These are phyloP conservation scores for Theretra japonica DNA, from an alignment of 2,888 invertebrate genomes.

Conservation along the genomic window DNA sequence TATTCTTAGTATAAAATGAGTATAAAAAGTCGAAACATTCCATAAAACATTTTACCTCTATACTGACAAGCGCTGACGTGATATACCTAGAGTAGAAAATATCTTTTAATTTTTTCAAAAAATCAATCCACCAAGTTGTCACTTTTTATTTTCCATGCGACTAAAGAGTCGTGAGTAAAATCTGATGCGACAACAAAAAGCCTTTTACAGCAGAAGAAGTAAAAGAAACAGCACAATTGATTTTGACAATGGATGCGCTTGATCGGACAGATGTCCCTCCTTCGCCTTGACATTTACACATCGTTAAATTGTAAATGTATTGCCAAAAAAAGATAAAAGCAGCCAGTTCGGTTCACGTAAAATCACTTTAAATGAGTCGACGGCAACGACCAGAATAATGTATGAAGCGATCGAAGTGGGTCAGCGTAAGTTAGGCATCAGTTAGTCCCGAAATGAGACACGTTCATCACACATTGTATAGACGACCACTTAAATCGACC, in stretches of 20 bases:
- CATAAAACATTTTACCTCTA: no score
- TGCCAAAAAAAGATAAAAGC: slow-evolving; percentile 21
- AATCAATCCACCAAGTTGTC: not conserved
- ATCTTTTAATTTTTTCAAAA: no score
- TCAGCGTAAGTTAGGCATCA: not conserved
- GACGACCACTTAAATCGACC: not conserved
- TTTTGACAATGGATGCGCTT: slow-evolving; percentile 4
- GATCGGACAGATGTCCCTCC: not conserved
- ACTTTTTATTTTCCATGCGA: not conserved
- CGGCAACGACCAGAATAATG: not conserved
- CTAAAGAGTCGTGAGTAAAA: not conserved
- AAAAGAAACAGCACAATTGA: not conserved
- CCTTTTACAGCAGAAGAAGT: not conserved
- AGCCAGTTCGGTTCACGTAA: not conserved
- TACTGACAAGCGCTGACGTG: no score
- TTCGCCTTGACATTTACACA: slow-evolving; percentile 14
- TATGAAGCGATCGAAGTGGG: slow-evolving; percentile 6
- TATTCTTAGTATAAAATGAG: no score
- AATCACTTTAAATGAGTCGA: not conserved
- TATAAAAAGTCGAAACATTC: no score
- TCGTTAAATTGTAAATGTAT: slow-evolving; percentile 7
- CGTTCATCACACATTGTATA: not conserved
- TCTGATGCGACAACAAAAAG: not conserved
- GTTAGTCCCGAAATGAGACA: not conserved
- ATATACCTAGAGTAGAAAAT: no score